Percentiles rank a stretch among this genome's conserved stretches.
Evolutionary conservation across 2,888 invertebrate species (phyloP).

Genomic region (Petrophora chlorosata): DNA sequence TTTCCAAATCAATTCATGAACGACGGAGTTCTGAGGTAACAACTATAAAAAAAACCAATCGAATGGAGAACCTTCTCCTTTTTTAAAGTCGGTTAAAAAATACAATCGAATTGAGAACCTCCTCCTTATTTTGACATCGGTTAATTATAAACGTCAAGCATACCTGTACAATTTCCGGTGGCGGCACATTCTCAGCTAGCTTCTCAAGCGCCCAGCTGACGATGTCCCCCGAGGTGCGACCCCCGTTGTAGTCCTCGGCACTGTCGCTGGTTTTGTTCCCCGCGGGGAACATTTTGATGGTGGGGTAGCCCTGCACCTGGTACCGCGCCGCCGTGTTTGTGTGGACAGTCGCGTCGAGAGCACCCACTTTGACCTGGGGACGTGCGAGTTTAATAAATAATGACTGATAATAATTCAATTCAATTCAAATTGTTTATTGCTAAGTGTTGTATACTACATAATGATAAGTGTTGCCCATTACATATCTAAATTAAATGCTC

Average conservation of each 20-base stretch:
- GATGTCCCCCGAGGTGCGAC: conserved; percentile 94
- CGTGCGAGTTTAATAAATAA: too few species aligned
- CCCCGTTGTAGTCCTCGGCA: conserved; percentile 95
- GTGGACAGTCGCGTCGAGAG: conserved; percentile 97
- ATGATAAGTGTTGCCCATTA: too few species aligned
- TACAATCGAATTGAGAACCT: neutral
- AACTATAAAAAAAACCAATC: too few species aligned
- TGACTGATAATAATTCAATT: too few species aligned
- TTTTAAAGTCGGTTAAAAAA: too few species aligned
- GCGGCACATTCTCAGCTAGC: conserved; percentile 92
- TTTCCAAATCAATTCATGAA: too few species aligned
- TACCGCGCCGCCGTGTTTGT: conserved; percentile 91
- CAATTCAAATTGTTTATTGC: too few species aligned
- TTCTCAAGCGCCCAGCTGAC: conserved; percentile 95
- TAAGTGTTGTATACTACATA: too few species aligned
- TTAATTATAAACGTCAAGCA: neutral
- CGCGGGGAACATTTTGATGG: conserved; percentile 95
- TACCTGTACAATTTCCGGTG: conserved; percentile 94
- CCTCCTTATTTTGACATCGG: neutral
- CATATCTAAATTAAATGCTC: too few species aligned
- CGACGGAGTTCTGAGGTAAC: too few species aligned
- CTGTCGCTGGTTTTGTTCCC: conserved; percentile 88
- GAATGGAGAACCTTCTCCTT: too few species aligned
- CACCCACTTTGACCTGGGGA: conserved; percentile 94
- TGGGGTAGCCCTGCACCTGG: conserved; percentile 96